Evolutionary conservation across 1,140 invertebrate genomes (phyloP).

Genomic region (Chrysopa pallens): DNA sequence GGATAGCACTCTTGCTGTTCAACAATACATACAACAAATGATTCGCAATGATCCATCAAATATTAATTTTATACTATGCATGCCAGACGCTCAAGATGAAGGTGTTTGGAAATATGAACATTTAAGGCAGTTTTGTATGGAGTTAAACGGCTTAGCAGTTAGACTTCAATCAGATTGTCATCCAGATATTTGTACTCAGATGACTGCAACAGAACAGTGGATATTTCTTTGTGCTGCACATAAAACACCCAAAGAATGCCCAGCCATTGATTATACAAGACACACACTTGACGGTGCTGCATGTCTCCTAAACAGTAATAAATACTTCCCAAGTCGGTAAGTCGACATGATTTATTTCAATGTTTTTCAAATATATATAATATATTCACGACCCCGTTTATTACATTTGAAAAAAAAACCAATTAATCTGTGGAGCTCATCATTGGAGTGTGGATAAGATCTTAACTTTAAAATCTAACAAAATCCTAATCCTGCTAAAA

Average conservation of each 20-base stretch:
- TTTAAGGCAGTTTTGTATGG: slow-evolving; percentile 96
- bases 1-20: slow-evolving; percentile 96
- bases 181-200: slow-evolving; percentile 92
- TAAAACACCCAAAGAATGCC: slow-evolving; percentile 99
- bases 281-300: slow-evolving; percentile 99
- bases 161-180: slow-evolving; percentile 86
- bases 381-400: not conserved
- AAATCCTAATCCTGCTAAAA: too few species aligned
- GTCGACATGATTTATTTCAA: slow-evolving; percentile 1
- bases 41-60: slow-evolving; percentile 85
- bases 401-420: too few species aligned
- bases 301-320: slow-evolving; percentile 96
- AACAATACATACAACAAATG: slow-evolving; percentile 97
- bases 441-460: too few species aligned
- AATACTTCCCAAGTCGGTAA: slow-evolving; percentile 98
- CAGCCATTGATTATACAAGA: slow-evolving; percentile 97
- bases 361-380: slow-evolving; percentile 1
- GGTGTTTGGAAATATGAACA: slow-evolving; percentile 99
- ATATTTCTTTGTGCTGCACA: slow-evolving; percentile 99
- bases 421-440: too few species aligned
- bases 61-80: slow-evolving; percentile 85
- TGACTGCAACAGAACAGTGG: slow-evolving; percentile 99
- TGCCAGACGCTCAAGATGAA: slow-evolving; percentile 95
- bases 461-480: too few species aligned
- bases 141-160: slow-evolving; percentile 93